These are phyloP conservation scores for Corythornis madagascariensis DNA, from an alignment of 2,113 vertebrate species.

Conservation along the genomic window DNA sequence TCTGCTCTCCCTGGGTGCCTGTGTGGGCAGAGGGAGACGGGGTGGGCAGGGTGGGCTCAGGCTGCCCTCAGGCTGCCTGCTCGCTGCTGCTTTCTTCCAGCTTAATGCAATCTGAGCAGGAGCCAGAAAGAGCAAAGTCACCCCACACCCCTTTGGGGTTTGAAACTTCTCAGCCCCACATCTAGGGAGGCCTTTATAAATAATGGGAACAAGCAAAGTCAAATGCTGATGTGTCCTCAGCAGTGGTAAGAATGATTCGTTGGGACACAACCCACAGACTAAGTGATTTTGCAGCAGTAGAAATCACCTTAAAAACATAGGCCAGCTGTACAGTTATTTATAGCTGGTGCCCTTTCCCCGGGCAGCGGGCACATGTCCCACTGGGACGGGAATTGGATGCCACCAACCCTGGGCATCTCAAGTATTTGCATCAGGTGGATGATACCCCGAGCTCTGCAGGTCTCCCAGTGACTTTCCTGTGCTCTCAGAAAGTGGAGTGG, in stretches of 20 bases:
- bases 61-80: background rate
- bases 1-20: rapidly evolving
- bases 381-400: background rate
- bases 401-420: rapidly evolving
- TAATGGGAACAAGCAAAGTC: background rate
- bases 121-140: background rate
- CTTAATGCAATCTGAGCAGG: background rate
- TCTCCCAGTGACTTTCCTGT: background rate
- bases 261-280: background rate
- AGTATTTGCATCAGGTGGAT: background rate
- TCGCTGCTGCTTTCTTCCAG: background rate
- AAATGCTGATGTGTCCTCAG: background rate
- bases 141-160: background rate
- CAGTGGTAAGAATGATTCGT: background rate
- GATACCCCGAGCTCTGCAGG: background rate
- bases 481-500: background rate
- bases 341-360: background rate
- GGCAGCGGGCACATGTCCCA: background rate
- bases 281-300: background rate
- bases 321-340: background rate
- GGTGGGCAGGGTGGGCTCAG: rapidly evolving
- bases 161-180: background rate
- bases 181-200: background rate
- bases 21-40: rapidly evolving
- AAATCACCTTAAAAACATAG: background rate